Conservation (phyloP, 2,113 vertebrate genomes). For the Casuarius casuarius region DNA sequence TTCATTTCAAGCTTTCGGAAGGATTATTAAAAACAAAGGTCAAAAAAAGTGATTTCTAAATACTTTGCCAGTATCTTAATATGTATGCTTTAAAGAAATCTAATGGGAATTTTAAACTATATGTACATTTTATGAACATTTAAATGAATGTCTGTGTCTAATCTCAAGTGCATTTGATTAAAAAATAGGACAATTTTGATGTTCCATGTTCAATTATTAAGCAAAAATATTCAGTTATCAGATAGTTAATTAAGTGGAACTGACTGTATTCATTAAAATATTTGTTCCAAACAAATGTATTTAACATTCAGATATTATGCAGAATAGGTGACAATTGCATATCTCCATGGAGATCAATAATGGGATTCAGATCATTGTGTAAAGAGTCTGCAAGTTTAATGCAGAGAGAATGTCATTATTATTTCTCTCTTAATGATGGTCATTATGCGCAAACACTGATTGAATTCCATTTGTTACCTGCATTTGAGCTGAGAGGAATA, state of each 20-base stretch:
- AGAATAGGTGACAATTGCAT: constrained; percentile 99
- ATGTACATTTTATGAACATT: constrained; percentile 72
- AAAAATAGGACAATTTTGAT: constrained; percentile 80
- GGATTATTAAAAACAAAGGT: constrained; percentile 54
- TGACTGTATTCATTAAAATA: constrained; percentile 90
- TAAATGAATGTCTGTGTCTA: constrained; percentile 74
- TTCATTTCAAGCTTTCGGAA: constrained; percentile 43
- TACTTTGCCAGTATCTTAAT: constrained; percentile 44
- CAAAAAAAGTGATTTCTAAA: constrained; percentile 43
- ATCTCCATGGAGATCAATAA: constrained; percentile 99
- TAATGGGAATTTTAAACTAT: constrained; percentile 68
- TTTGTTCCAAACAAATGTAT: constrained; percentile 96
- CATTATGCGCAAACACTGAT: constrained; percentile 96
- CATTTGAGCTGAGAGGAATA: constrained; percentile 99
- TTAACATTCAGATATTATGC: constrained; percentile 99
- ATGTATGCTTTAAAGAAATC: constrained; percentile 70
- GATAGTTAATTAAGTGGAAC: constrained; percentile 93
- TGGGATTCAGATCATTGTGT: constrained; percentile 99
- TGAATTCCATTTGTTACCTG: constrained; percentile 99
- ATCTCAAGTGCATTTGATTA: constrained; percentile 78
- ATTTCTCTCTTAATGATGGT: constrained; percentile 99
- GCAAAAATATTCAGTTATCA: constrained; percentile 90
- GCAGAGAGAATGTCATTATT: constrained; percentile 99
- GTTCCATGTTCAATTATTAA: constrained; percentile 87
- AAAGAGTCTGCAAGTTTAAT: constrained; percentile 99